Base-by-base conservation (phyloP, 2,113 vertebrate species). In the Halichoerus grypus region DNA sequence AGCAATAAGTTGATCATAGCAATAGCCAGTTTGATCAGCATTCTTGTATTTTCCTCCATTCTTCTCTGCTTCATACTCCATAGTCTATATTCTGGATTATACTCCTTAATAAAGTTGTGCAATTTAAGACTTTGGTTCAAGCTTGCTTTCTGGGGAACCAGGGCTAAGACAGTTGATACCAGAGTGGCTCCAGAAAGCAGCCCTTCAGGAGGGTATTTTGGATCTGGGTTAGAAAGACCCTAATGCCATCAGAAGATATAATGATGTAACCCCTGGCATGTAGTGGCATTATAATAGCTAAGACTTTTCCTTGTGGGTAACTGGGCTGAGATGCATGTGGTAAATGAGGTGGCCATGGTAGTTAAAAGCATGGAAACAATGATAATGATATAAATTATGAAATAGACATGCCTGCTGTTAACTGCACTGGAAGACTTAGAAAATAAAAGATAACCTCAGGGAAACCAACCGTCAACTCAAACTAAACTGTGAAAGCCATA, bases 401-500 rank as follows among this genome's bases (percentile, higher is more conserved):
- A 93, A 93, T 42, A 46, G 33, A 94, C 51, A 83, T 46, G 24
- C 59, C 10, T 53, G 26, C 19, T 94, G 1, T 71, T 69, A 88
- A 67, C 28, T 79, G 28, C 4, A 24, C 16, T 85, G 81, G n/a
- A 80, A 87, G 33, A 18, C n/a, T 59, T 74, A 36, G 63, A 72
- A 63, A 94, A 28, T 51, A 39, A 76, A 63, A 91, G 36, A 31
- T 39, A 55, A 4, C 71, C 77, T 74, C 24, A 49, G 57, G 19
- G 63, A 95, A 81, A 57, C n/a, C 51, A 92, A 39, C 2, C 63
- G 36, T 76, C 49, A 80, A 84, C 28, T 83, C 69, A 91, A 65
- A 16, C 33, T 55, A 87, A 80, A 21, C 49, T 92, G 21, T 39
- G 42, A 92, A 92, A 97, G 42, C 61, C 39, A 69, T 63, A 97